Conservation (phyloP, 2,888 invertebrate genomes). For the Chymomyza amoena region DNA sequence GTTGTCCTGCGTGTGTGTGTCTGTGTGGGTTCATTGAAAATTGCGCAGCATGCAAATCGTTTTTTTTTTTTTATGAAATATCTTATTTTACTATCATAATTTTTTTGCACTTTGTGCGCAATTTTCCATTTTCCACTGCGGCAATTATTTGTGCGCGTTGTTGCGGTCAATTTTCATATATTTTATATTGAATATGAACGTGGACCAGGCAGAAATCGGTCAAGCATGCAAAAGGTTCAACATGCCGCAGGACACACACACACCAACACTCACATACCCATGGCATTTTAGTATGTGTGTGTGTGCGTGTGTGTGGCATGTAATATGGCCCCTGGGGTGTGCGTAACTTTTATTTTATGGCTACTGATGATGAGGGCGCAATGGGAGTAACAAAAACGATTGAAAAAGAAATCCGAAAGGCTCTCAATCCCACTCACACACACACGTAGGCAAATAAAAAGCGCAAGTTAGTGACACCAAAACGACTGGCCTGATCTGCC, state of each 20-base stretch:
- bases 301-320: constrained; percentile 11
- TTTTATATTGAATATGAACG: constrained; percentile 44
- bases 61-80: constrained; percentile 12
- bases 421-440: constrained; percentile 20
- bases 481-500: too few relatives aligned
- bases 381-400: constrained; percentile 67
- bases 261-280: neutral
- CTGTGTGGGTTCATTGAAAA: constrained; percentile 54
- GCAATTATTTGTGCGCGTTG: constrained; percentile 55
- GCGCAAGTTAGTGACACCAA: constrained; percentile 59
- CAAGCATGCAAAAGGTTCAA: constrained; percentile 50
- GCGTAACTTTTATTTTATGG: constrained; percentile 75
- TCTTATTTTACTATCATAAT: neutral
- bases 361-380: constrained; percentile 65
- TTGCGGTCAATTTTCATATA: constrained; percentile 56
- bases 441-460: constrained; percentile 34
- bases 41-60: constrained; percentile 61
- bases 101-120: constrained; percentile 28
- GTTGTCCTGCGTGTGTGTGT: neutral
- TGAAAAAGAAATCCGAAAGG: constrained; percentile 58
- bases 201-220: constrained; percentile 37
- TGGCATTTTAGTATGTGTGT: neutral
- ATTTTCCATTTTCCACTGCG: constrained; percentile 48
- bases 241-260: constrained; percentile 30
- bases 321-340: constrained; percentile 67